A percentile compares a stretch with the other conserved stretches of the same genome.
Conservation (phyloP, 2,113 vertebrate species). For the Tyrannus savana region DNA sequence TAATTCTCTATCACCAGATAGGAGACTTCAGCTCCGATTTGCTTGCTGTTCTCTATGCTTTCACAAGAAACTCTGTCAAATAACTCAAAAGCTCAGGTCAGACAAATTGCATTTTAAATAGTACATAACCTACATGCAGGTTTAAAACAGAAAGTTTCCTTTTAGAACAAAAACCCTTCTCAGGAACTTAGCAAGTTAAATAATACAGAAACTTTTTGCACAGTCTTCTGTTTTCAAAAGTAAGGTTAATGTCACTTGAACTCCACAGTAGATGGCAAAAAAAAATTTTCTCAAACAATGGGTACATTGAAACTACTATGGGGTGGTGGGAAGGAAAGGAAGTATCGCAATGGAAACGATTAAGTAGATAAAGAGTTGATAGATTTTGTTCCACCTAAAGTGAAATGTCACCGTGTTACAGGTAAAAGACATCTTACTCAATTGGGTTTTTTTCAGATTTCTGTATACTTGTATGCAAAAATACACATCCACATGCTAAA, state of each 20-base stretch:
- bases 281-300: not conserved
- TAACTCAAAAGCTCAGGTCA: not conserved
- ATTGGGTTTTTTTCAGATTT: not conserved
- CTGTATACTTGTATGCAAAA: not conserved
- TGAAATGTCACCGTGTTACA: not conserved
- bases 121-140: not conserved
- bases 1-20: not conserved
- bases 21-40: not conserved
- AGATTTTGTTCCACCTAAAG: not conserved
- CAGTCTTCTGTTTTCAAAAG: not conserved
- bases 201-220: not conserved
- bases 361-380: not conserved
- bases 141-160: not conserved
- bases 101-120: not conserved
- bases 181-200: not conserved
- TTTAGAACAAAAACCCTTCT: not conserved
- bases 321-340: not conserved
- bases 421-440: not conserved
- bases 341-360: not conserved
- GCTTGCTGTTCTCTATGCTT: slow-evolving; percentile 2
- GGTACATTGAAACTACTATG: not conserved
- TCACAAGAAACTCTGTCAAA: not conserved
- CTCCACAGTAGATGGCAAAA: not conserved
- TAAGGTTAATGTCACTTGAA: not conserved
- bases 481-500: not conserved